Percentiles rank a stretch among this genome's conserved stretches.
phyloP scores from a whole-genome alignment of 1,140 invertebrate genomes.

The Grapholita molesta region DNA sequence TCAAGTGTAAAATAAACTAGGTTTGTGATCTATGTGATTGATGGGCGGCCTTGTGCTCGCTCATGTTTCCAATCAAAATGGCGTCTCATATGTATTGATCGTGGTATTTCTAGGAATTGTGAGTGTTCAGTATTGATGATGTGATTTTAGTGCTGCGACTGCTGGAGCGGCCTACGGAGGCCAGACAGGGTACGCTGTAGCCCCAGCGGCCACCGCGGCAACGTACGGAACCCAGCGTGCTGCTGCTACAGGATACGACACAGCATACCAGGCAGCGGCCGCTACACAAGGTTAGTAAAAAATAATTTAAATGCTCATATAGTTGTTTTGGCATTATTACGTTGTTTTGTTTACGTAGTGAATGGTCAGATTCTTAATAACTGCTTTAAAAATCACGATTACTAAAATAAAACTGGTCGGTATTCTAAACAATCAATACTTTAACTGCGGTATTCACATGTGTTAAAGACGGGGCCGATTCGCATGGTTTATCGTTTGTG shows the following conservation, averaged over 20 bases:
- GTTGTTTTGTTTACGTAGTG: conserved; percentile 25
- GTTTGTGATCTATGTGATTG: conserved; percentile 28
- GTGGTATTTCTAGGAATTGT: conserved; percentile 31
- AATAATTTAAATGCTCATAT: background rate
- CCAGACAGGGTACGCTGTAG: conserved; percentile 90
- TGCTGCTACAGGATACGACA: conserved; percentile 87
- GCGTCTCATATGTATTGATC: conserved; percentile 69
- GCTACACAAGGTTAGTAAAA: conserved; percentile 82
- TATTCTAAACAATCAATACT: conserved; percentile 9
- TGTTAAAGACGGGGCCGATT: background rate
- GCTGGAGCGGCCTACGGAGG: conserved; percentile 87
- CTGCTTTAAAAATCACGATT: too few species aligned
- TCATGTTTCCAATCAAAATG: conserved; percentile 67
- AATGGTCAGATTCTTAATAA: background rate
- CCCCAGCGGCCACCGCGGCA: conserved; percentile 86
- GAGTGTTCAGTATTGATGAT: conserved; percentile 31
- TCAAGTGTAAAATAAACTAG: conserved; percentile 29
- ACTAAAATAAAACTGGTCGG: too few species aligned
- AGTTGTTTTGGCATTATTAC: background rate
- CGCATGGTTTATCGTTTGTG: background rate
- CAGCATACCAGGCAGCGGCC: conserved; percentile 86
- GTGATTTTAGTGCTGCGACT: conserved; percentile 77
- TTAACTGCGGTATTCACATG: conserved; percentile 1
- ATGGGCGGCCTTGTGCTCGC: conserved; percentile 56
- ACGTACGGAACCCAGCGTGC: conserved; percentile 88